Evolutionary conservation across 2,113 vertebrate genomes (phyloP), one percentile per base, ranked within the genome.

Genomic region (Cyanoderma ruficeps): DNA sequence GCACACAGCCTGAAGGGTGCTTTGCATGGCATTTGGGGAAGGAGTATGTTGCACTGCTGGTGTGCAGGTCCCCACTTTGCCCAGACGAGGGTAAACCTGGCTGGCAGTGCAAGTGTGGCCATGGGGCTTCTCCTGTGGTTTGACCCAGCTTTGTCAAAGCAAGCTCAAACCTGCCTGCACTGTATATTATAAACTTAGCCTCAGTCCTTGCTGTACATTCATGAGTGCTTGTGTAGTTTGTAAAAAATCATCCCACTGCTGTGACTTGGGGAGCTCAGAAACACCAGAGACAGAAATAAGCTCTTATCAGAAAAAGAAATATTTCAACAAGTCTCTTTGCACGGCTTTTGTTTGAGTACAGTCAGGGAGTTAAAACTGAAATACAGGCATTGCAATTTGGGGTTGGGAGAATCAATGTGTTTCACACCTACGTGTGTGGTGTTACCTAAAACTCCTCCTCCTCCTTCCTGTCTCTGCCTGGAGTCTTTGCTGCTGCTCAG

Each of bases 401-500:
- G 49, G 22, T 35, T 75, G 69, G 39, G 85, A 80, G 86, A 91
- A 94, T 68, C 47, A 59, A 56, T 90, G 55, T 70, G 60, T 84
- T 97, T 95, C 80, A 94, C 95, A 94, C 92, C 89, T 89, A 89
- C 56, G 0, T 81, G 60, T 15, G 7, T 37, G 86, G 65, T 94
- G 96, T 89, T 93, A 94, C 91, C 93, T 94, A 84, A 88, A 96
- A 86, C 83, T 93, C 95, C 80, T 94, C 95, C 94, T 87, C 89
- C 72, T 96, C 91, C 72, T 96, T 95, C 93, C 95, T 94, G 67
- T 88, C 53, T 93, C 91, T 96, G 94, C 91, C 95, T 94, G 76
- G 89, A 94, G 95, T 84, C 76, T 91, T 92, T 60, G 31, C 86
- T 75, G 93, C 93, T 96, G 96, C 89, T 96, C 95, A 95, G 77